These are phyloP conservation scores for Rhinogobius similis DNA, from an alignment of 2,113 vertebrate species.

Conservation along the genomic window DNA sequence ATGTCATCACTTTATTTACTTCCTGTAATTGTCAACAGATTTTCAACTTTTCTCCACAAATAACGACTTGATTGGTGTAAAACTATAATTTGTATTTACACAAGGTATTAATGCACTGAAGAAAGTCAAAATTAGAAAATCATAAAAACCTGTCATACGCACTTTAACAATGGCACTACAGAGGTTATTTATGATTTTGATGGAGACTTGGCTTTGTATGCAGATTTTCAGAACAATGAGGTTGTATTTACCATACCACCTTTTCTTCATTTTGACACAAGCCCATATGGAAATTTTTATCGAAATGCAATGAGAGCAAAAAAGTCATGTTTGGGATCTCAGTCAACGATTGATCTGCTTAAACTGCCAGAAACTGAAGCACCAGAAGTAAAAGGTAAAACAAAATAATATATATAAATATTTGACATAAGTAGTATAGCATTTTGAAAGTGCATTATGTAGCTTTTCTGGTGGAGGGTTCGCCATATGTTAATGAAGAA, in stretches of 20 bases:
- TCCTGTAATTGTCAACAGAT: too few species aligned
- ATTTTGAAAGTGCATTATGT: not conserved
- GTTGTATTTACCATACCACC: conserved; percentile 31
- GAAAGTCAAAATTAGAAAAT: too few species aligned
- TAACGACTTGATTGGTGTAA: too few species aligned
- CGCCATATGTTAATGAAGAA: too few species aligned
- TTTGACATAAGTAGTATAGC: not conserved
- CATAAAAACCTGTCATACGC: too few species aligned
- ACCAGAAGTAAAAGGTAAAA: conserved; percentile 1
- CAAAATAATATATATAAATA: not conserved
- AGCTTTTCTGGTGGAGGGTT: not conserved
- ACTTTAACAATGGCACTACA: not conserved
- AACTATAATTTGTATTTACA: too few species aligned
- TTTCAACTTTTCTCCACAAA: too few species aligned
- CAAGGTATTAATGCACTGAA: too few species aligned
- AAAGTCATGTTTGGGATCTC: not conserved
- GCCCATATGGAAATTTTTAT: rapidly evolving
- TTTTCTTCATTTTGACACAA: not conserved
- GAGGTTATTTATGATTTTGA: conserved; percentile 22
- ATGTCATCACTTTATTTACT: too few species aligned
- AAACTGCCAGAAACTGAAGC: not conserved
- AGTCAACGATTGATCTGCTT: not conserved
- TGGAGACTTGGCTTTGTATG: conserved; percentile 30
- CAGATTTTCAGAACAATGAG: conserved; percentile 18
- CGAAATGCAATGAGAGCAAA: not conserved